Conservation (phyloP, 2,888 invertebrate species). For the Plagodis pulveraria region DNA sequence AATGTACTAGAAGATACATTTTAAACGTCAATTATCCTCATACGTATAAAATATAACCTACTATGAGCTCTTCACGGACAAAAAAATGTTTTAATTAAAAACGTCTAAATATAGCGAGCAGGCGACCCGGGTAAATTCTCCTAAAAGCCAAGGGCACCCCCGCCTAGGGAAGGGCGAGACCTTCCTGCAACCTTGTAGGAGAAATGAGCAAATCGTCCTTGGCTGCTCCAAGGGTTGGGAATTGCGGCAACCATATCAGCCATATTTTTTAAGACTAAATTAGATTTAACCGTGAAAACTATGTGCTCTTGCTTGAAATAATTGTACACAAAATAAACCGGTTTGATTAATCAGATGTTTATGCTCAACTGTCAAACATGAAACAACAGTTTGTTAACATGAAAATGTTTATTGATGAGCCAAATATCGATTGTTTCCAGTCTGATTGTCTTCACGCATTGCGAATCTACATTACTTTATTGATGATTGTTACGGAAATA, state of each 20-base stretch:
- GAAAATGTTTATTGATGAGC: slow-evolving; percentile 33
- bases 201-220: slow-evolving; percentile 57
- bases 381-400: slow-evolving; percentile 18
- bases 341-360: slow-evolving; percentile 17
- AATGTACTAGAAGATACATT: background rate
- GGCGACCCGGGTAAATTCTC: slow-evolving; percentile 44
- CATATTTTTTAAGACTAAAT: slow-evolving; percentile 8
- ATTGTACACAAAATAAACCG: slow-evolving; percentile 2
- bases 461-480: slow-evolving; percentile 28
- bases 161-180: slow-evolving; percentile 52
- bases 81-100: slow-evolving; percentile 24
- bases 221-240: slow-evolving; percentile 34
- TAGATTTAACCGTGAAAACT: slow-evolving; percentile 7
- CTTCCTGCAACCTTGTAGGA: slow-evolving; percentile 59
- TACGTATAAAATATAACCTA: background rate
- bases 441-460: slow-evolving; percentile 37
- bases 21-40: background rate
- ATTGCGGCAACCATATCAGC: slow-evolving; percentile 22
- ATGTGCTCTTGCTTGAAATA: background rate
- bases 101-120: slow-evolving; percentile 48
- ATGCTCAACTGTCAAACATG: slow-evolving; percentile 19
- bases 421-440: slow-evolving; percentile 35
- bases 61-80: slow-evolving; percentile 1
- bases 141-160: slow-evolving; percentile 63
- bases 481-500: slow-evolving; percentile 31